A percentile compares a stretch with the other conserved stretches of the same genome.
phyloP scores from a whole-genome alignment of 2,888 invertebrate genomes.

The Dasypolia templi region DNA sequence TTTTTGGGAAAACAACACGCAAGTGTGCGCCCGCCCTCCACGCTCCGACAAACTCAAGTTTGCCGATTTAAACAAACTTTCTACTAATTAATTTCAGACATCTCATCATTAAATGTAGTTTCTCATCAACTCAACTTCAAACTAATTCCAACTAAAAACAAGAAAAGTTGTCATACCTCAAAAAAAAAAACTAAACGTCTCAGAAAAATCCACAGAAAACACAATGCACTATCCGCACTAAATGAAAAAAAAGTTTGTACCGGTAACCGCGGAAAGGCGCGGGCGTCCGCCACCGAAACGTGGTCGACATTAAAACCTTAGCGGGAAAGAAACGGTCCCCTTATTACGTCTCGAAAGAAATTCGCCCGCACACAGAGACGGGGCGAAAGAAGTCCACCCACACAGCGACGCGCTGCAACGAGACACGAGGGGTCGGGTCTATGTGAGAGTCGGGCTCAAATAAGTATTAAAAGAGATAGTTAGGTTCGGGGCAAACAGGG shows the following conservation, averaged over 20 bases:
- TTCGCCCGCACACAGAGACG: slow-evolving; percentile 88
- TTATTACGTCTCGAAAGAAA: slow-evolving; percentile 91
- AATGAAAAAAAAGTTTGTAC: slow-evolving; percentile 80
- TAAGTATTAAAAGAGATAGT: slow-evolving; percentile 90
- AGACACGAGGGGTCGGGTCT: slow-evolving; percentile 81
- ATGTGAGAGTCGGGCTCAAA: slow-evolving; percentile 86
- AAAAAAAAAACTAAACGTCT: slow-evolving; percentile 53
- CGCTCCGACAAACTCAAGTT: slow-evolving; percentile 75
- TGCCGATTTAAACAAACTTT: slow-evolving; percentile 83
- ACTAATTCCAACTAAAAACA: slow-evolving; percentile 23
- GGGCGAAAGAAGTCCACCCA: slow-evolving; percentile 88
- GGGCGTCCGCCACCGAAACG: slow-evolving; percentile 90
- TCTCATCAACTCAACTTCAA: slow-evolving; percentile 34
- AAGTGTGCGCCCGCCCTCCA: slow-evolving; percentile 73
- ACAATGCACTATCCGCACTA: slow-evolving; percentile 76
- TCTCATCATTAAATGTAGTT: slow-evolving; percentile 59
- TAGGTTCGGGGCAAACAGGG: slow-evolving; percentile 84
- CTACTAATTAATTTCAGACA: slow-evolving; percentile 80
- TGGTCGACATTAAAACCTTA: slow-evolving; percentile 91
- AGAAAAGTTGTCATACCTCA: slow-evolving; percentile 60
- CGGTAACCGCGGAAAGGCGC: slow-evolving; percentile 87
- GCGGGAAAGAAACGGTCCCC: slow-evolving; percentile 91
- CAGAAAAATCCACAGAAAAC: slow-evolving; percentile 72
- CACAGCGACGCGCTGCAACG: slow-evolving; percentile 80
- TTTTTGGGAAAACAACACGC: slow-evolving; percentile 85